phyloP scores from a whole-genome alignment of 2,113 vertebrate genomes.

The Gallinago paraguaiae region DNA sequence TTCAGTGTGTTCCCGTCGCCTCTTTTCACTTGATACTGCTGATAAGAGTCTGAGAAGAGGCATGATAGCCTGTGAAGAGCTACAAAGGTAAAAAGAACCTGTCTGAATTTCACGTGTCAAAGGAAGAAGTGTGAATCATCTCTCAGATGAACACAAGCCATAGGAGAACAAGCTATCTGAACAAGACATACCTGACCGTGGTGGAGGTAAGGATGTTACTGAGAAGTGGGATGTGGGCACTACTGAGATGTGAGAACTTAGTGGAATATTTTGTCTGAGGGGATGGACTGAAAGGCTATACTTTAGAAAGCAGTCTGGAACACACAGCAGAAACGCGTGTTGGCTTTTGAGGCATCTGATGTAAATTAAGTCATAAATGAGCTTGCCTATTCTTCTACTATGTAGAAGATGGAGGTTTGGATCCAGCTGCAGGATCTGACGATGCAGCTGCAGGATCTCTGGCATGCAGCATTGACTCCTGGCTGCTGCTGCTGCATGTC shows the following conservation, averaged over 20 bases:
- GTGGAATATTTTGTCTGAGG: background rate
- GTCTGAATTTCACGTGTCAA: background rate
- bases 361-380: background rate
- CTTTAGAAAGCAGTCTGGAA: background rate
- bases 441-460: background rate
- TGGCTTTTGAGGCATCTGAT: background rate
- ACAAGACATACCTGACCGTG: background rate
- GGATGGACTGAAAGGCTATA: background rate
- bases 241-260: background rate
- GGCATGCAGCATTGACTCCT: background rate
- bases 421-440: background rate
- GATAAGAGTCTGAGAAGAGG: background rate
- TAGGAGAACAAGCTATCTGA: background rate
- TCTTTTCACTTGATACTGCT: background rate
- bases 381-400: background rate
- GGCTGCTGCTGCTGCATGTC: background rate
- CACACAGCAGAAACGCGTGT: background rate
- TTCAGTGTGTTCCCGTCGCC: background rate
- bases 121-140: background rate
- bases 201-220: background rate
- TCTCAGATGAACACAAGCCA: background rate
- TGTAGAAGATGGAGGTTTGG: background rate
- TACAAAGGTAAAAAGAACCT: background rate
- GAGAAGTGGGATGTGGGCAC: background rate
- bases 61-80: background rate